Evolutionary conservation across 2,113 vertebrate genomes (phyloP), one percentile per base, ranked within the genome.

Genomic region (Pseudopodoces humilis): DNA sequence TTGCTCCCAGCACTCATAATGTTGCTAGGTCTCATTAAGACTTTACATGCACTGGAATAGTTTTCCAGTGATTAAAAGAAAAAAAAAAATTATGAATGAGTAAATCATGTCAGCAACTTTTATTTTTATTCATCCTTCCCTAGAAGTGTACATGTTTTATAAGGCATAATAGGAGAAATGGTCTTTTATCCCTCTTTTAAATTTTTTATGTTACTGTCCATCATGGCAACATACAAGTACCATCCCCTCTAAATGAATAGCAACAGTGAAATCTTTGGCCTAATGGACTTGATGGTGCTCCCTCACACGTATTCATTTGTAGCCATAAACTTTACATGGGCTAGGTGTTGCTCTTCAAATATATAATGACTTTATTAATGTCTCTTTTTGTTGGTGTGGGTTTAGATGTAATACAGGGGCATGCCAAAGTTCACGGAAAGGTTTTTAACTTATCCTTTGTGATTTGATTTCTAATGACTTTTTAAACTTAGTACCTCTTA

Each of bases 21-120:
- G 76, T 90, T 56, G 27, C 43, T 63, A 72, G 91, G 60, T 96
- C 96, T 98, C 98, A 97, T 98, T 98, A 98, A 96, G 94, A 83
- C 94, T 82, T 87, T 30, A 70, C 30, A 67, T 86, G 84, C 86
- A 92, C 84, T 55, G n/a, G 77, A 90, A 91, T 65, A 96, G 94
- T 94, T 86, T 92, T 53, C 56, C 62, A 95, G 22, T 83, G 95
- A 97, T 97, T 97, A 96, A 89, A 97, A 95, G 13, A 95, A 93
- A 95, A 97, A 94, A 94, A 93, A 92, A 92, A 43, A 84, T 52
- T 87, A 85, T 93, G 55, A 96, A 94, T 87, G 95, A 97, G 92
- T 89, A 93, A 86, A 94, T 67, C 56, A 65, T 2, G 6, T 70
- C 59, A 92, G 75, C 39, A 93, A 82, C 47, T 82, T 81, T 39